A percentile compares a stretch with the other conserved stretches of the same genome.
phyloP scores from a whole-genome alignment of 2,797 vertebrate species.

The Megaceryle alcyon region DNA sequence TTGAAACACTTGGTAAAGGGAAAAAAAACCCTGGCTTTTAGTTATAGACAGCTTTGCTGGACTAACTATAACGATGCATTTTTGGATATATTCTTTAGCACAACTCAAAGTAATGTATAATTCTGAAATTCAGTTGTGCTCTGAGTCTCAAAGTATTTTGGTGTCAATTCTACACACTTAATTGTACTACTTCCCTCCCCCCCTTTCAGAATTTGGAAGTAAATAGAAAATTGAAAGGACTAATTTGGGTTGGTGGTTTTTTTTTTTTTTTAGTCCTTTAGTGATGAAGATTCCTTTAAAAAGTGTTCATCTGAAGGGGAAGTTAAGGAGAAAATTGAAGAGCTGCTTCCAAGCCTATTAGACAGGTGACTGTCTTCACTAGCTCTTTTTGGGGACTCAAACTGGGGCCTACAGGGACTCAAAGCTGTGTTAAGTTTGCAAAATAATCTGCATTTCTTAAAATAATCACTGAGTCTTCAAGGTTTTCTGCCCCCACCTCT shows the following conservation, averaged over 20 bases:
- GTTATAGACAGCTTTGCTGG: neutral
- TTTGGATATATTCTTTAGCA: no score
- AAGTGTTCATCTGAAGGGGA: constrained; percentile 86
- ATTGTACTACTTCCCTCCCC: no score
- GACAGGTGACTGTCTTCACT: constrained; percentile 78
- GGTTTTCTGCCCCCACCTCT: no score
- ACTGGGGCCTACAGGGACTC: neutral
- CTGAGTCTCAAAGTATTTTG: neutral
- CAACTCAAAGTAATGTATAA: no score
- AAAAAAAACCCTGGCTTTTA: neutral
- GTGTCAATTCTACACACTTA: neutral
- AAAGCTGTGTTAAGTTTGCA: neutral
- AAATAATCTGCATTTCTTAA: no score
- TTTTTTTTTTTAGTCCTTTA: constrained; percentile 85
- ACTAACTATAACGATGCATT: no score
- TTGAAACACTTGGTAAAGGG: neutral
- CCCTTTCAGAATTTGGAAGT: neutral
- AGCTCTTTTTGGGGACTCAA: neutral
- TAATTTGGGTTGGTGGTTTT: neutral
- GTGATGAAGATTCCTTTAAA: constrained; percentile 94
- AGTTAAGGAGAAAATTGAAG: constrained; percentile 83
- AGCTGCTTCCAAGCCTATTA: constrained; percentile 83
- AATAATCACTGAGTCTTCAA: no score
- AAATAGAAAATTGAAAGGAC: neutral
- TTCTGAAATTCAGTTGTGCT: no score